Percentiles rank a stretch among this genome's conserved stretches.
Evolutionary conservation across 1,140 invertebrate species (phyloP).

Genomic region (Drosophila aff.): DNA sequence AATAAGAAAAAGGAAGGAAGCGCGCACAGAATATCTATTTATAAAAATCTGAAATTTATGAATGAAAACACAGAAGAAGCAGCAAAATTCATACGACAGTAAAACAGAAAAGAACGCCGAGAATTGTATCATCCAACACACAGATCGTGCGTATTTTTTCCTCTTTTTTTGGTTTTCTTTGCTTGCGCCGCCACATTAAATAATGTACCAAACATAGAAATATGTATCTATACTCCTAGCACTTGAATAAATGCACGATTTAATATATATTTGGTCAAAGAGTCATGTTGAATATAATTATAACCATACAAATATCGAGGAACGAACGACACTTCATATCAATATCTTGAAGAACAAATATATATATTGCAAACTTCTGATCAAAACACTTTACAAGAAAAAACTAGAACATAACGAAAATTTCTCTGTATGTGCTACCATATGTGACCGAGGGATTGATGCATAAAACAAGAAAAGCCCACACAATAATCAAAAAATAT

Average conservation of each 20-base stretch:
- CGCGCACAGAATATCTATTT: constrained; percentile 7
- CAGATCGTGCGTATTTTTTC: constrained; percentile 5
- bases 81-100: constrained; percentile 11
- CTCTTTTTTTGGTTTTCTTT: not conserved
- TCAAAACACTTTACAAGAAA: not conserved
- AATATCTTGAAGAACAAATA: too few relatives aligned
- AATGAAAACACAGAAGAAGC: constrained; percentile 14
- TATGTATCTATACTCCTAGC: constrained; percentile 1
- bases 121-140: constrained; percentile 10
- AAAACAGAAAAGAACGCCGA: constrained; percentile 4
- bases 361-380: not conserved
- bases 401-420: not conserved
- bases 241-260: not conserved
- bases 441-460: constrained; percentile 1
- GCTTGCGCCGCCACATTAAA: constrained; percentile 8
- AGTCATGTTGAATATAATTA: not conserved
- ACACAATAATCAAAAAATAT: constrained; percentile 26
- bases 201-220: constrained; percentile 1
- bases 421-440: not conserved
- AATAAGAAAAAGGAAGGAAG: constrained; percentile 12
- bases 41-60: constrained; percentile 12
- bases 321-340: not conserved
- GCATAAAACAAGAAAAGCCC: constrained; percentile 27
- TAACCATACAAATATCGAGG: not conserved
- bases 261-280: not conserved